Evolutionary conservation across 2,113 vertebrate genomes (phyloP).

Genomic region (Dryoscopus gambensis): DNA sequence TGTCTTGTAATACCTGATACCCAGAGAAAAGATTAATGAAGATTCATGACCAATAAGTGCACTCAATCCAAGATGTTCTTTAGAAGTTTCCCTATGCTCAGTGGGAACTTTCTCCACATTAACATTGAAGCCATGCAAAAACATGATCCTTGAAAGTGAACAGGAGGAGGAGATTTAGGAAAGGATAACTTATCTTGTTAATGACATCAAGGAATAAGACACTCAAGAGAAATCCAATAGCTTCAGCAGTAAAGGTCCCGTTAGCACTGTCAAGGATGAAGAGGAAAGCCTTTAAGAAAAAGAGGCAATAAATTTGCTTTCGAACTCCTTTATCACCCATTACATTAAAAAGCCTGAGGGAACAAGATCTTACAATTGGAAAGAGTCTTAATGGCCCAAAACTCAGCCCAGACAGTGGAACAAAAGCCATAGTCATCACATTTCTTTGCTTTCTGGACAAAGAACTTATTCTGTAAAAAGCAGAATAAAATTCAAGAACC

Average conservation of each 20-base stretch:
- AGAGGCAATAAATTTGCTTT: conserved; percentile 34
- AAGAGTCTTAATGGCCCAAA: conserved; percentile 14
- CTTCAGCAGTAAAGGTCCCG: neutral
- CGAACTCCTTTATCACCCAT: conserved; percentile 33
- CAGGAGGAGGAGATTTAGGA: conserved; percentile 30
- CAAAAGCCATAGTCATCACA: conserved; percentile 53
- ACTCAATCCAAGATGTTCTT: neutral
- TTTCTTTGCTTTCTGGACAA: conserved; percentile 37
- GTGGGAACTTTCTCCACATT: neutral
- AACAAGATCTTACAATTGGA: conserved; percentile 46
- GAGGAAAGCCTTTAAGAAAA: conserved; percentile 41
- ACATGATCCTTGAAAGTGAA: neutral
- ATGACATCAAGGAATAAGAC: neutral
- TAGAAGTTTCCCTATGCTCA: neutral
- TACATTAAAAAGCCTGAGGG: conserved; percentile 28
- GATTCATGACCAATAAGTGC: neutral
- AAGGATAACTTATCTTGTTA: conserved; percentile 41
- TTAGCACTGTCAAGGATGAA: conserved; percentile 2
- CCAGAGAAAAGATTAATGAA: neutral
- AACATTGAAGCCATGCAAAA: neutral
- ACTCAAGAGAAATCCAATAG: conserved; percentile 13
- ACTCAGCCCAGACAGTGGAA: neutral
- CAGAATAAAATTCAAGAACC: neutral
- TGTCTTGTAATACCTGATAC: neutral
- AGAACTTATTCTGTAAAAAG: conserved; percentile 32